Percentiles rank a stretch among this genome's conserved stretches.
Evolutionary conservation across 1,140 invertebrate species (phyloP).

Genomic region (Sinonovacula constricta): DNA sequence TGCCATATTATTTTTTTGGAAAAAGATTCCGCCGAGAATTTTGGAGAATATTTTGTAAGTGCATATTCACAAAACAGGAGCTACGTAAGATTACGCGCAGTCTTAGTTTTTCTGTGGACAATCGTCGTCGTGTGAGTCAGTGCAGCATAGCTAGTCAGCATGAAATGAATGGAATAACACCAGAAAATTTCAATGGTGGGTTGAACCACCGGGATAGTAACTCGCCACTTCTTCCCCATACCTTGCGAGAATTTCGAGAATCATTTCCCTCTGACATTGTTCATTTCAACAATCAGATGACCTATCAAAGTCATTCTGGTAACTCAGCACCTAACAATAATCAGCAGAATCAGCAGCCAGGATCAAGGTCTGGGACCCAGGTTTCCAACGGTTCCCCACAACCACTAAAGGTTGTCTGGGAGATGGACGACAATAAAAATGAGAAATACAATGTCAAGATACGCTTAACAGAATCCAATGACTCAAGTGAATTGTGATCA

Average conservation of each 20-base stretch:
- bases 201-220: constrained; percentile 45
- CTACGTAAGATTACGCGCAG: constrained; percentile 61
- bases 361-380: too few species aligned
- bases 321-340: not conserved
- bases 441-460: constrained; percentile 37
- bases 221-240: constrained; percentile 54
- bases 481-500: not conserved
- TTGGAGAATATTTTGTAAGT: constrained; percentile 72
- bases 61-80: constrained; percentile 70
- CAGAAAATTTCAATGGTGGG: not conserved
- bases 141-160: constrained; percentile 51
- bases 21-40: constrained; percentile 75
- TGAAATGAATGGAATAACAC: constrained; percentile 54
- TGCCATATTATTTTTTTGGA: constrained; percentile 79
- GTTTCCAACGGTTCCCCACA: not conserved
- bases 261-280: too few species aligned
- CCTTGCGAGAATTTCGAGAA: too few species aligned
- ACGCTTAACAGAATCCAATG: not conserved
- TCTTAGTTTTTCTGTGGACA: constrained; percentile 67
- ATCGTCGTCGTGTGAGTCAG: constrained; percentile 45
- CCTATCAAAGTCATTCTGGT: constrained; percentile 1
- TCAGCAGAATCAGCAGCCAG: not conserved
- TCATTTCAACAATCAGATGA: constrained; percentile 20
- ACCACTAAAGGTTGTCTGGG: constrained; percentile 27
- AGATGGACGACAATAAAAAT: constrained; percentile 49